A percentile compares a stretch with the other conserved stretches of the same genome.
Conservation (phyloP, 2,888 invertebrate genomes). For the Eristalis arbustorum region DNA sequence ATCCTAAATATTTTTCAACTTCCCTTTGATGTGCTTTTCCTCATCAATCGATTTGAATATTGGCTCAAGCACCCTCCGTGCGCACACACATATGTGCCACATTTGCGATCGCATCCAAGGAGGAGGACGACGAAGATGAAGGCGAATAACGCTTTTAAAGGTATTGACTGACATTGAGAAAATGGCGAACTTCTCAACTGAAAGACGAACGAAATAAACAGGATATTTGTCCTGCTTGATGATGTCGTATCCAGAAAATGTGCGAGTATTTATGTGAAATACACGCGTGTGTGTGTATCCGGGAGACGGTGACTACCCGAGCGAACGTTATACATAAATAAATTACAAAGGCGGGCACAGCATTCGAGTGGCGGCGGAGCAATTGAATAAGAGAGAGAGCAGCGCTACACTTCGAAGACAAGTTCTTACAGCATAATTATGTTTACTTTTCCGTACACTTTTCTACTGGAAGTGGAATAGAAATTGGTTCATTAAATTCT, state of each 20-base stretch:
- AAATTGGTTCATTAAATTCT: slow-evolving; percentile 67
- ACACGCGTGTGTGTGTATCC: neutral
- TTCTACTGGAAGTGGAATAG: slow-evolving; percentile 64
- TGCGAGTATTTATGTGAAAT: neutral
- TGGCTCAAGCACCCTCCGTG: neutral
- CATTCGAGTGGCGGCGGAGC: slow-evolving; percentile 47
- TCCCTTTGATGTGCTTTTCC: slow-evolving; percentile 35
- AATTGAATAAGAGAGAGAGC: slow-evolving; percentile 40
- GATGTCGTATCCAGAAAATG: slow-evolving; percentile 22
- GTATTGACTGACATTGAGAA: slow-evolving; percentile 21
- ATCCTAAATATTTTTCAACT: slow-evolving; percentile 12
- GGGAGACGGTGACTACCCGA: slow-evolving; percentile 45
- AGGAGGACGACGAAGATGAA: neutral
- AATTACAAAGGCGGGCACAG: slow-evolving; percentile 48
- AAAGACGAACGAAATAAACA: slow-evolving; percentile 43
- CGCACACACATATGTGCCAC: no score
- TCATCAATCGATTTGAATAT: slow-evolving; percentile 34
- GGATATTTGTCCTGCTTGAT: slow-evolving; percentile 53
- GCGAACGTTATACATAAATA: slow-evolving; percentile 65
- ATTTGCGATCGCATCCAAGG: slow-evolving; percentile 13
- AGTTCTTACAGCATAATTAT: slow-evolving; percentile 64
- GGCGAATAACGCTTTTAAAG: neutral
- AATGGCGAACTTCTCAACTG: neutral
- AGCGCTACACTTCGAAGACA: slow-evolving; percentile 41
- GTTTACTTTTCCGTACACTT: slow-evolving; percentile 60